Base-by-base conservation (phyloP, 2,888 invertebrate species). In the Tyria jacobaeae region DNA sequence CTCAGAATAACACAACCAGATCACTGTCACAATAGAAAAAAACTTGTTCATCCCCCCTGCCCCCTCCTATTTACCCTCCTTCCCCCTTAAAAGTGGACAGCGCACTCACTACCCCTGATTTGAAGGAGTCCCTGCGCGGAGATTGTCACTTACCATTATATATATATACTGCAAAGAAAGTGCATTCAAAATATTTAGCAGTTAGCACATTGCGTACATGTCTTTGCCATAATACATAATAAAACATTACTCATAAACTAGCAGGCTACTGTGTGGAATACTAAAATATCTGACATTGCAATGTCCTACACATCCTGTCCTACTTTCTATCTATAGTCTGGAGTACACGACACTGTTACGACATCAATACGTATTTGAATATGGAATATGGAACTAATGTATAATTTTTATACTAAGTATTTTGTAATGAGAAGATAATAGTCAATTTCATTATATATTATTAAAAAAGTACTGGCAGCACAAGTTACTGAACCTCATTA, bases 281-380 rank as follows among this genome's bases (percentile, higher is more conserved):
- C 57, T 61, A 71, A 69, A 75, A 65, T 34, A 37, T 21, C 12
- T 59, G 60, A 62, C 74, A 74, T 74, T 61, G 74, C 71, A 49
- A 73, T 66, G 73, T 71, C 15, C 57, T n/a, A 25, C 1, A 71
- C 82, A 88, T 89, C 89, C 87, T 89, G 88, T 88, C 88, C 89
- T 69, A 88, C 81, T 84, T 88, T 86, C 86, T 89, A 87, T 85
- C 79, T 82, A 82, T 86, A 87, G 83, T 66, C 60, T 64, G 74
- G 77, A 75, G 24, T 35, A 56, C 31, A 54, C 31, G 41, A 54
- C 54, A 54, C 31, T 54, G 41, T 31, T 54, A 54, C 41, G 31
- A 14, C 53, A 39, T 53, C 10, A 14, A 15, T 51, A 7, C 34
- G 12, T 21, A 24, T 35, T 51, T 12, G 21, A 44, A 44, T 21